Evolutionary conservation across 2,113 vertebrate species (phyloP).

Genomic region (Megaleporinus macrocephalus): DNA sequence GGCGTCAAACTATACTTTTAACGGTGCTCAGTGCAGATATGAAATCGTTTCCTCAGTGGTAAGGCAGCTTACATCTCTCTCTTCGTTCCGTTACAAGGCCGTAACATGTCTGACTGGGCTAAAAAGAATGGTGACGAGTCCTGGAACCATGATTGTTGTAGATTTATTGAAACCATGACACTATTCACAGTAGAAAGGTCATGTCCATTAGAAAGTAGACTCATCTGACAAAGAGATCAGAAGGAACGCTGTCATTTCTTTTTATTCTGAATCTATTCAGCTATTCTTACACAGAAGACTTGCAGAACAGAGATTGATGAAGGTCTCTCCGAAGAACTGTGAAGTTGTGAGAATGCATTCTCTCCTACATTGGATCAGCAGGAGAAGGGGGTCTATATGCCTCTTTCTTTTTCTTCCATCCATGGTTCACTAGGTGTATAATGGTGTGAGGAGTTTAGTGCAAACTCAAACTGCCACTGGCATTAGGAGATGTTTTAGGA

Average conservation of each 20-base stretch:
- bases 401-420: not conserved
- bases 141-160: not conserved
- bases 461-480: not conserved
- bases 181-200: conserved; percentile 15
- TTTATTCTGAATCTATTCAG: not conserved
- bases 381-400: not conserved
- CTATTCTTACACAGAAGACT: not conserved
- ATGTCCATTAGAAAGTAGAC: conserved; percentile 10
- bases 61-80: not conserved
- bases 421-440: not conserved
- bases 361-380: not conserved
- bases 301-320: not conserved
- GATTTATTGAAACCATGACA: not conserved
- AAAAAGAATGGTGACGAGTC: not conserved
- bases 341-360: not conserved
- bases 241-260: not conserved
- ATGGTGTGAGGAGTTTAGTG: not conserved
- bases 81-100: not conserved
- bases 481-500: no score
- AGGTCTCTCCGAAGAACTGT: not conserved
- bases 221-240: not conserved
- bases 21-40: not conserved
- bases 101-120: not conserved
- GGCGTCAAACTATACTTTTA: not conserved
- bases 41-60: not conserved